Conservation (phyloP, 37 sponge, comb jelly and placozoan species). For the Crambe crambe region DNA sequence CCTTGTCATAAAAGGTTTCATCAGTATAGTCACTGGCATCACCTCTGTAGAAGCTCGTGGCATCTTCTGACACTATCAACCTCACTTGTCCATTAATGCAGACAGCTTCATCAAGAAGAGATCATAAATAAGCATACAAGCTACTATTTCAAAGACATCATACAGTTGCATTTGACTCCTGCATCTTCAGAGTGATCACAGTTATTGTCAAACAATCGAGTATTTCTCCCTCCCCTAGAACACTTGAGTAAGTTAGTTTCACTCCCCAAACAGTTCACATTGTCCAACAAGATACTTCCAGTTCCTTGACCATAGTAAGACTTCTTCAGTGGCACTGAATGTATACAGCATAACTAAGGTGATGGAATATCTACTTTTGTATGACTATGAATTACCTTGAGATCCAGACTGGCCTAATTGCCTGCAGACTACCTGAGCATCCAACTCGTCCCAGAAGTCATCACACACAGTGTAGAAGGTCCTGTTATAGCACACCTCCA, state of each 20-base stretch:
- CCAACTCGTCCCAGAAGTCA: neutral
- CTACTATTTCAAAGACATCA: too few relatives aligned
- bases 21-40: conserved; percentile 17
- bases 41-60: conserved; percentile 15
- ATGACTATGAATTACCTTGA: too few relatives aligned
- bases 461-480: neutral
- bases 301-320: neutral
- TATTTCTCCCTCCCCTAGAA: neutral
- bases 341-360: too few relatives aligned
- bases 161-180: neutral
- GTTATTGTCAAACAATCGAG: neutral
- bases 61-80: conserved; percentile 18
- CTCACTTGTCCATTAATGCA: conserved; percentile 23
- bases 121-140: too few relatives aligned
- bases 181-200: conserved; percentile 13
- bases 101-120: too few relatives aligned
- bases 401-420: neutral
- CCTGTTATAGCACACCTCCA: neutral
- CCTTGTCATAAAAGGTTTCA: conserved; percentile 25
- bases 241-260: neutral
- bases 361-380: too few relatives aligned
- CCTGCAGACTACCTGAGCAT: neutral
- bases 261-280: neutral
- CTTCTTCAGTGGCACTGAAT: neutral
- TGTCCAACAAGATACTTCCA: conserved; percentile 4